Percentiles rank a stretch among this genome's conserved stretches.
Conservation (phyloP, 2,888 invertebrate species). For the Cheilosia vulpina region DNA sequence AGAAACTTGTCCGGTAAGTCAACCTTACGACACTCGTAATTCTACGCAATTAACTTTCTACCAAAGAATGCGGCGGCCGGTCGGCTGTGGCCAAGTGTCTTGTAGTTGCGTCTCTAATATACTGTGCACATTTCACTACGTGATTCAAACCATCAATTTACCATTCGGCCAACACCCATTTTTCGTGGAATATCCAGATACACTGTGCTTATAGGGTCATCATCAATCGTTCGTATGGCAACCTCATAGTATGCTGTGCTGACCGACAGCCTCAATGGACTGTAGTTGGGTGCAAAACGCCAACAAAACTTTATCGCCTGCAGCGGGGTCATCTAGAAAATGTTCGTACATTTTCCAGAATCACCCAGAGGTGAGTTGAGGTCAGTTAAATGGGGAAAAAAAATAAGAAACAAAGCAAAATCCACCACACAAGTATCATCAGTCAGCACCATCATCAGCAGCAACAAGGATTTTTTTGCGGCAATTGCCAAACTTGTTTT, state of each 20-base stretch:
- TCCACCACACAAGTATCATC: constrained; percentile 7
- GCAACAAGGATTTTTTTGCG: constrained; percentile 34
- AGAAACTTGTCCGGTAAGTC: constrained; percentile 43
- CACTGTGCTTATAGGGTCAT: constrained; percentile 37
- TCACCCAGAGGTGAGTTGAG: constrained; percentile 46
- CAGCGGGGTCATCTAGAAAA: constrained; percentile 58
- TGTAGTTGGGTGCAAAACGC: constrained; percentile 13
- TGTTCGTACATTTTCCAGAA: constrained; percentile 52
- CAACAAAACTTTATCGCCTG: constrained; percentile 47
- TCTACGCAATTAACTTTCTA: constrained; percentile 68
- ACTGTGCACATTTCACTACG: constrained; percentile 32
- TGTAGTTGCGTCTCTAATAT: constrained; percentile 4
- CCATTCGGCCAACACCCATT: constrained; percentile 70
- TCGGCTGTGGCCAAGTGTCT: background rate
- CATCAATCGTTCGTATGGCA: constrained; percentile 54
- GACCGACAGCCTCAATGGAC: constrained; percentile 1
- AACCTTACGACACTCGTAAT: constrained; percentile 53
- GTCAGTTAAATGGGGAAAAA: constrained; percentile 42
- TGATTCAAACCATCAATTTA: constrained; percentile 72
- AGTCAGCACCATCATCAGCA: background rate
- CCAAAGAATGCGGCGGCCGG: constrained; percentile 57
- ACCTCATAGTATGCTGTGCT: background rate
- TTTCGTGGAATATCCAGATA: constrained; percentile 27
- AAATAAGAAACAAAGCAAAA: background rate
- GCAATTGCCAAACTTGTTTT: constrained; percentile 57